Percentiles rank a stretch among this genome's conserved stretches.
phyloP scores from a whole-genome alignment of 1,140 invertebrate species.

The Adelges cooleyi region DNA sequence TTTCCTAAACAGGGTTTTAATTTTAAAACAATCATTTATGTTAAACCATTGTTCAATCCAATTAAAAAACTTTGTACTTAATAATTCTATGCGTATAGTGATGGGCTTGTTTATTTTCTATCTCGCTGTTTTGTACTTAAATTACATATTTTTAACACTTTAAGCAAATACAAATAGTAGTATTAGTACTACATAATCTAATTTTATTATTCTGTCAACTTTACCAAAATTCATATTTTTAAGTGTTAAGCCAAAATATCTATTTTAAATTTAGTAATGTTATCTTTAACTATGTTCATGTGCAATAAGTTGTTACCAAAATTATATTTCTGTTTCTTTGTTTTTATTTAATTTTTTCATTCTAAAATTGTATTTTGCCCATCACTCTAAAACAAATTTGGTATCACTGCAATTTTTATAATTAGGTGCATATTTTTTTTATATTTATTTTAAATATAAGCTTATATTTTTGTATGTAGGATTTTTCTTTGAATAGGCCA shows the following conservation, averaged over 20 bases:
- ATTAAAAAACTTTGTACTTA: constrained; percentile 9
- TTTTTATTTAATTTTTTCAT: not conserved
- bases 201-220: not conserved
- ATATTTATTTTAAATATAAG: no score
- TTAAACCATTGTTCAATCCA: not conserved
- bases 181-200: not conserved
- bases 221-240: constrained; percentile 2
- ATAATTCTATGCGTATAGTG: no score
- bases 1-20: constrained; percentile 12
- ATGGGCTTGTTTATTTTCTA: constrained; percentile 14
- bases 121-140: constrained; percentile 9
- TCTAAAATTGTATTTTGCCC: constrained; percentile 20
- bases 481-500: no score
- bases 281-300: constrained; percentile 1
- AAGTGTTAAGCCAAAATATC: not conserved
- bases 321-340: not conserved
- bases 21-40: constrained; percentile 18
- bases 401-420: no score
- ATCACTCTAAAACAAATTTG: no score
- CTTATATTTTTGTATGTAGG: no score
- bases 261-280: not conserved
- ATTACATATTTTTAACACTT: not conserved
- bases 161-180: not conserved
- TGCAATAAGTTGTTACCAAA: constrained; percentile 28
- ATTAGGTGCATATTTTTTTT: no score